Base-by-base conservation (phyloP, 2,888 invertebrate genomes). In the Anodontia alba region DNA sequence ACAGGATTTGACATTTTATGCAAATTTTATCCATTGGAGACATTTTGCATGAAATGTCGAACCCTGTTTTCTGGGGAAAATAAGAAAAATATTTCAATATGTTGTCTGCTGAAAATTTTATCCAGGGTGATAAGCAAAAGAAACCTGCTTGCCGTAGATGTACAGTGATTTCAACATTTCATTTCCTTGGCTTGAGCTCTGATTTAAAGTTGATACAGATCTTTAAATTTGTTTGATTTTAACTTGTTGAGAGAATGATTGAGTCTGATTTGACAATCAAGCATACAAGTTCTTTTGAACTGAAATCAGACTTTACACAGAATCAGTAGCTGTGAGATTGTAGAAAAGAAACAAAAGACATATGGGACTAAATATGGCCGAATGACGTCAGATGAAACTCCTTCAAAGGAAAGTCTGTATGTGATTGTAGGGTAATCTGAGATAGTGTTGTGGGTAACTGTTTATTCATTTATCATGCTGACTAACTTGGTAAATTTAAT, bases 381-480 rank as follows among this genome's bases (percentile, higher is more conserved):
- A 3, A 42, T 73, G 73, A 73, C 73, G 73, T 73, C 73, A 73
- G 42, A 38, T 17, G 23, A 31, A 20, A 54, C 57, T 23, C 43
- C 62, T 73, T 73, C 73, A 57, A 73, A 73, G 57, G 51, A 62
- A n/a, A 17, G 42, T 20, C 26, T 54, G 23, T 26, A 10, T 38
- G 38, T 38, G n/a, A n/a, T n/a, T n/a, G 12, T 38, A 38, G 3
- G 54, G 38, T 12, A 54, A 54, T 54, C 54, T 3, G 23, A 54
- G 54, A 54, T 54, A 54, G 29, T 2, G 26, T 7, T 54, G 54
- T 20, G 17, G 33, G 7, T 33, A 2, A 20, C 2, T 57, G 49
- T 57, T 57, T 57, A 26, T 57, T 57, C 62, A 33, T 17, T 62
- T 62, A 62, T 62, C 62, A 20, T 33, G 17, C 2, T 62, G 62